Base-by-base conservation (phyloP, 2,888 invertebrate genomes). In the Acronicta leporina region DNA sequence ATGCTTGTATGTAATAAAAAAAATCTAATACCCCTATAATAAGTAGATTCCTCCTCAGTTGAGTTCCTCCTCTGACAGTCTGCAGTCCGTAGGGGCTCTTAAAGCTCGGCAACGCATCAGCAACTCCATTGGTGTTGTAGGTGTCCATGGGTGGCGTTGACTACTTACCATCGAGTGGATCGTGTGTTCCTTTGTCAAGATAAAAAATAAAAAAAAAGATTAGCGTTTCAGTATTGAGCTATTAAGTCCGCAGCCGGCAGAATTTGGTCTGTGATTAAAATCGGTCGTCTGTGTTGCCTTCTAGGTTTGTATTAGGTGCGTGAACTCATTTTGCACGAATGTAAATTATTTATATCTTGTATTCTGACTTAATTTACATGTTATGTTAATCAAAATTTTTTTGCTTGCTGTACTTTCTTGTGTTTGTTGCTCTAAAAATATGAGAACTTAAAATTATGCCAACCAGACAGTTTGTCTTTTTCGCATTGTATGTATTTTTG, bases 281-380 rank as follows among this genome's bases (percentile, higher is more conserved):
- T 43, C 41, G 55, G 9, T 55, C 25, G 51, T 51, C 20, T 67
- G 38, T 5, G 13, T 25, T 15, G 10, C 27, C 15, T 20, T 47
- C 45, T 49, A 68, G 38, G 45, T 62, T 55, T 56, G 49, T 66
- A 62, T 67, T 66, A 57, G 75, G 59, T 75, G 64, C 66, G 75
- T 66, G 68, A 76, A 76, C 72, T 76, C 66, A 71, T 75, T 77
- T 68, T 38, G 62, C 59, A 54, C 57, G 68, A 68, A 77, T 68
- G 57, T 73, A 66, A 66, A 75, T 76, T 68, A 76, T 76, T 76
- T 76, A 77, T 75, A 77, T 67, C 57, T 70, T 58, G 72, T 75
- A 64, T 68, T 64, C 62, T 48, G 72, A 71, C 63, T 75, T 77
- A 63, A 72, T 77, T 70, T 75, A 70, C 78, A 77, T 75, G 72